These are phyloP conservation scores for Phengaris arion DNA, from an alignment of 2,888 invertebrate genomes.

Conservation along the genomic window DNA sequence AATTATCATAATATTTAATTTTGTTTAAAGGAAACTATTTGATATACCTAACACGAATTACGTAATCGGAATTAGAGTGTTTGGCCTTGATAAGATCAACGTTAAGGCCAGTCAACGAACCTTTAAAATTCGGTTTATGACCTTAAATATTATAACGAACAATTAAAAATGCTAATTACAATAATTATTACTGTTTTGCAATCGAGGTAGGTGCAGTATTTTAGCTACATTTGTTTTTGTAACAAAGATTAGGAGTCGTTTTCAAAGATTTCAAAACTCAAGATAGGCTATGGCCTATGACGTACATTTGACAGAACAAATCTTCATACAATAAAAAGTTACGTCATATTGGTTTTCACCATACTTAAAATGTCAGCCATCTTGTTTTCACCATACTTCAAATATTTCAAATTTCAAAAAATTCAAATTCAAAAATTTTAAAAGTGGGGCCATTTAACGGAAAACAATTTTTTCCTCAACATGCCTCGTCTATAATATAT, in stretches of 20 bases:
- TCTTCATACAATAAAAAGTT: too few species aligned
- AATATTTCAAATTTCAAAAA: too few species aligned
- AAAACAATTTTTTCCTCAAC: too few species aligned
- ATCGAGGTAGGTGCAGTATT: background rate
- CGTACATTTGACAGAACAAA: too few species aligned
- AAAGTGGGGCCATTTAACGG: too few species aligned
- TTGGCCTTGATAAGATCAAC: conserved; percentile 24
- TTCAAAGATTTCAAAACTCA: too few species aligned
- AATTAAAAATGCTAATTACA: conserved; percentile 19
- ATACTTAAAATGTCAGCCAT: too few species aligned
- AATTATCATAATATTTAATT: background rate
- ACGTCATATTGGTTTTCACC: too few species aligned
- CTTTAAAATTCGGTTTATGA: conserved; percentile 2
- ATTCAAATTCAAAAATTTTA: too few species aligned
- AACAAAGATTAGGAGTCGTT: background rate
- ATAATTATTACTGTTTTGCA: background rate
- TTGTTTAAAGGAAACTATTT: background rate
- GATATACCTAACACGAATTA: background rate
- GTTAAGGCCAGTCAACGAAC: conserved; percentile 27
- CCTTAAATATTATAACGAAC: background rate
- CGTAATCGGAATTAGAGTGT: conserved; percentile 19
- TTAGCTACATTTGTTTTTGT: background rate
- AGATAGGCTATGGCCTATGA: too few species aligned
- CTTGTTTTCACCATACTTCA: too few species aligned
- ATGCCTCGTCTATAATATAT: too few species aligned